phyloP scores from a whole-genome alignment of 2,113 vertebrate species.

The Podarcis muralis region DNA sequence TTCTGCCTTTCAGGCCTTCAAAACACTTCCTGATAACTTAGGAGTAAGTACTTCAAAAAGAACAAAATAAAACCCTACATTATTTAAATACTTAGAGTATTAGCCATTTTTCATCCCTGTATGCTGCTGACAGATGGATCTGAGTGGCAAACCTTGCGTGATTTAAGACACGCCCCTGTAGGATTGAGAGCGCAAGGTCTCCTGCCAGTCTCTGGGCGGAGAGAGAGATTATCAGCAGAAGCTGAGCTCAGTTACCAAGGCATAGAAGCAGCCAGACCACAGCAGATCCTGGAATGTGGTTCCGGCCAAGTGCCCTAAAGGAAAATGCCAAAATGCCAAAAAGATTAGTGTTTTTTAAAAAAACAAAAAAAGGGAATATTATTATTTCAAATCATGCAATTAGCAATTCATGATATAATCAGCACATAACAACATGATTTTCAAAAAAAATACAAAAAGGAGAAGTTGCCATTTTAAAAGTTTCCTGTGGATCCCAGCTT shows the following conservation, averaged over 20 bases:
- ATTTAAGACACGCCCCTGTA: background rate
- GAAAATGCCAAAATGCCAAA: background rate
- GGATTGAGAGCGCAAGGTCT: background rate
- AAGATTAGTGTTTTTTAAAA: background rate
- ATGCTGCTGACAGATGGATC: background rate
- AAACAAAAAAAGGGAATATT: background rate
- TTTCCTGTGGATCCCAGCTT: too few species aligned
- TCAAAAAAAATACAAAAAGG: too few species aligned
- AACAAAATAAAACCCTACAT: background rate
- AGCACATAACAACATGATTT: background rate
- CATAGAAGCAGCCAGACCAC: background rate
- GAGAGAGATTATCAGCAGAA: background rate
- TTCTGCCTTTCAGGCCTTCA: background rate
- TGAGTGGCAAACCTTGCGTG: background rate
- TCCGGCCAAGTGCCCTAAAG: background rate
- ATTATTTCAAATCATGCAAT: background rate
- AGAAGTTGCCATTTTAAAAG: background rate
- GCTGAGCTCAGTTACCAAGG: background rate
- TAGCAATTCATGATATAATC: background rate
- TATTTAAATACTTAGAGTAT: background rate
- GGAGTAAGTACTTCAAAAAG: background rate
- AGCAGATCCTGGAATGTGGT: background rate
- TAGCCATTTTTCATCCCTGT: background rate
- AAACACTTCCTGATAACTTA: constrained; percentile 8
- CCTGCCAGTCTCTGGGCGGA: background rate